Base-by-base conservation (phyloP, 2,797 vertebrate species). In the Neosilurus mollespiculum region DNA sequence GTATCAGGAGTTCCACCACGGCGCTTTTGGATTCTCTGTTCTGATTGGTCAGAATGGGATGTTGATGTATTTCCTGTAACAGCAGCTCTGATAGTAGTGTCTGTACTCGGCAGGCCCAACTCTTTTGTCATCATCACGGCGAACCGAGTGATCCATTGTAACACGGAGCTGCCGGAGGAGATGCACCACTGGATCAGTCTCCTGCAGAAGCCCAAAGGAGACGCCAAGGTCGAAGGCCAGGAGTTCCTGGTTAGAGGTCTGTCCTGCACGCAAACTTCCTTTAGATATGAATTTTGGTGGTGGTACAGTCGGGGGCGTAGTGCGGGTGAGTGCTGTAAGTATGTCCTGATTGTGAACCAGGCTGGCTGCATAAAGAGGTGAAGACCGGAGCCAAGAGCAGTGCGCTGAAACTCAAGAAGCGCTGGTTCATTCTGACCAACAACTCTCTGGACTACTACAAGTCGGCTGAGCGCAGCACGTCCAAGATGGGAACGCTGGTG, bases 301-400 rank as follows among this genome's bases (percentile, higher is more conserved):
- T 43, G 43, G 43, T 43, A 43, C 43, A 43, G 43, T 43, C 43
- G 43, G 43, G 43, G 11, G 20, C 43, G 3, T 16, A 53, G n/a
- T 16, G 22, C 24, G 20, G 20, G 4, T 10, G 18, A 51, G 11
- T 14, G 43, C 22, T 14, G 24, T 24, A 11, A 62, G n/a, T 26
- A 8, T 79, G 67, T 26, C 34, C 4, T 56, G 51, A 51, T 58
- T 79, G 4, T 53, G 22, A 64, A 22, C 51, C 90, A 98, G 97
- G 97, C 62, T 98, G 97, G 96, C 95, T 98, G 75, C 96, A 98
- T 20, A 98, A 98, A 85, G 96, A 97, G 89, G 96, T 97, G 91
- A 96, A 97, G 89, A 95, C 94, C 0, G 96, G 94, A 26, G 93
- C 93, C 24, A 97, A 97, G 92, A 95, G 94, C 89, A 95, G 96